Conservation (phyloP, 2,113 vertebrate genomes). For the Gnathonemus longibarbis region DNA sequence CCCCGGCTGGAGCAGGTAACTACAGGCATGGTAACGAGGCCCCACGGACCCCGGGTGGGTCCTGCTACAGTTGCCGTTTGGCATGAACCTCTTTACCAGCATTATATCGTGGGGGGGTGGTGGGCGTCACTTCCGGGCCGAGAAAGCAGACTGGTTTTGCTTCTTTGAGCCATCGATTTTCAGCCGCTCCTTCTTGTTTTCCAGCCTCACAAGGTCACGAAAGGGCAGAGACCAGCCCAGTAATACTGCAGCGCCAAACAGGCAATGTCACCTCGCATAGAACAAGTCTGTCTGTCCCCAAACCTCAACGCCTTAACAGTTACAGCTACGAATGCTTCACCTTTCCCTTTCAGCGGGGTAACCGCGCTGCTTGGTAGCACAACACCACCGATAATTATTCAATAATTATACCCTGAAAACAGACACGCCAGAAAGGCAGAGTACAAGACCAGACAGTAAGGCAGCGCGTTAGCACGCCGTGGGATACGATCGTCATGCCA, state of each 20-base stretch:
- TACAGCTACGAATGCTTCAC: neutral
- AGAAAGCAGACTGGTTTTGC: neutral
- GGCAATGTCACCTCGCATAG: neutral
- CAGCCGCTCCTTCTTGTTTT: neutral
- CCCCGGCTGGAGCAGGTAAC: slow-evolving; percentile 24
- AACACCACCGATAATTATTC: neutral
- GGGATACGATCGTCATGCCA: neutral
- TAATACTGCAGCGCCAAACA: neutral
- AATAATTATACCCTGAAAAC: neutral
- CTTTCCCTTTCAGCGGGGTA: neutral
- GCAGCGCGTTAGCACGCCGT: neutral
- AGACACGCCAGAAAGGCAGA: neutral
- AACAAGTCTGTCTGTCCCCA: neutral
- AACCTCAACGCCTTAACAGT: neutral
- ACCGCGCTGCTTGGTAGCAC: neutral
- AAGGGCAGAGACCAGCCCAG: neutral
- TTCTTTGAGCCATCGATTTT: neutral
- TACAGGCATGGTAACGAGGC: slow-evolving; percentile 18
- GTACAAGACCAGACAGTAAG: neutral
- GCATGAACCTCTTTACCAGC: neutral
- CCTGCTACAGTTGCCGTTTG: neutral
- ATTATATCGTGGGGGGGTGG: neutral
- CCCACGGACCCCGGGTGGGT: neutral
- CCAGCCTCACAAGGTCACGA: neutral
- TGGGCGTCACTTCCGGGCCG: neutral